Evolutionary conservation across 2,113 vertebrate species (phyloP).

Genomic region (Syngnathus floridae): DNA sequence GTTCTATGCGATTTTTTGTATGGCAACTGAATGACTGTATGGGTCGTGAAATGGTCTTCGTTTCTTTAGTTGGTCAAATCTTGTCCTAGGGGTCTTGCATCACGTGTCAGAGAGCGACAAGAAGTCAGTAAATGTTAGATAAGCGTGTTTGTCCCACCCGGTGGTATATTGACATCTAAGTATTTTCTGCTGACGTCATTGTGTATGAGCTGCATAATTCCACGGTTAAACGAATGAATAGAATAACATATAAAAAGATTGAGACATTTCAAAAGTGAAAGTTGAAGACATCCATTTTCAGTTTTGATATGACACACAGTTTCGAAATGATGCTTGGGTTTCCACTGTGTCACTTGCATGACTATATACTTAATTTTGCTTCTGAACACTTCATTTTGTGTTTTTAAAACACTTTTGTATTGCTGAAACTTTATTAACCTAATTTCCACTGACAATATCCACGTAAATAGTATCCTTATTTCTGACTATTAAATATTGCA

Average conservation of each 20-base stretch:
- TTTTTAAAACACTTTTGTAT: too few species aligned
- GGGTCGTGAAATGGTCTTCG: too few species aligned
- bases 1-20: background rate
- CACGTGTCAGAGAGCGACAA: conserved; percentile 26
- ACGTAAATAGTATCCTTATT: too few species aligned
- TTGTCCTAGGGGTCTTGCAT: conserved; percentile 6
- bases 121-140: conserved; percentile 41
- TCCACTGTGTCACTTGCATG: too few species aligned
- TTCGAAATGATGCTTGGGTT: conserved; percentile 1
- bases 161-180: background rate
- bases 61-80: background rate
- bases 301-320: background rate
- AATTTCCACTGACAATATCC: too few species aligned
- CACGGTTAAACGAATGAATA: background rate
- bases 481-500: too few species aligned
- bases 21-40: background rate
- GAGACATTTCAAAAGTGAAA: conserved; percentile 1
- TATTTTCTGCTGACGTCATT: background rate
- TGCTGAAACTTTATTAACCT: too few species aligned
- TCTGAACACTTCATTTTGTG: too few species aligned
- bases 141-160: conserved; percentile 33
- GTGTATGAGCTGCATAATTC: background rate
- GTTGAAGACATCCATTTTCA: background rate
- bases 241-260: background rate
- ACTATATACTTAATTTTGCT: too few species aligned